phyloP scores from a whole-genome alignment of 2,113 vertebrate species.

The Stegastes partitus region DNA sequence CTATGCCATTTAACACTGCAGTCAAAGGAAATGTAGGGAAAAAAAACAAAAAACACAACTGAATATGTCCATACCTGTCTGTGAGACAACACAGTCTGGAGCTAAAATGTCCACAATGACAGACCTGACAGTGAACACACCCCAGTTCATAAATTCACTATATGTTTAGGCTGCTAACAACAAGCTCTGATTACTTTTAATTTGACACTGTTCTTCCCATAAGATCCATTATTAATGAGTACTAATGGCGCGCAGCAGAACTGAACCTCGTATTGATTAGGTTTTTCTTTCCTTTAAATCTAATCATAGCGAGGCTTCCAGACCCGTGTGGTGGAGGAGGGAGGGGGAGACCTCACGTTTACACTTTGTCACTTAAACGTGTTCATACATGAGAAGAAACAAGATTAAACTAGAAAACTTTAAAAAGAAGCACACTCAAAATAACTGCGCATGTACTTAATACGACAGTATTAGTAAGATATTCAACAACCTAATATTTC shows the following conservation, averaged over 20 bases:
- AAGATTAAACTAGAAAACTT: too few relatives aligned
- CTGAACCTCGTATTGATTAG: constrained; percentile 67
- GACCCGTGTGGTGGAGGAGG: neutral
- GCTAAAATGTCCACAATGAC: neutral
- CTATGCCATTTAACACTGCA: neutral
- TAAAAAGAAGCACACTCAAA: too few relatives aligned
- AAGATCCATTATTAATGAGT: constrained; percentile 79
- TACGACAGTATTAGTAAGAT: too few relatives aligned
- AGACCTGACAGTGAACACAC: neutral
- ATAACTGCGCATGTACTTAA: too few relatives aligned
- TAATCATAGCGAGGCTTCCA: constrained; percentile 47
- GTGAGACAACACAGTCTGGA: too few relatives aligned
- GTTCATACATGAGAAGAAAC: too few relatives aligned
- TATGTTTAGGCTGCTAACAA: constrained; percentile 5
- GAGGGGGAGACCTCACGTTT: too few relatives aligned
- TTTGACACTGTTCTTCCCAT: constrained; percentile 49
- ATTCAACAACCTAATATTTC: too few relatives aligned
- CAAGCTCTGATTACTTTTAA: constrained; percentile 56
- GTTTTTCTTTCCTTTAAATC: constrained; percentile 63
- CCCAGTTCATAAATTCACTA: neutral
- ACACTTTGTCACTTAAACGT: too few relatives aligned
- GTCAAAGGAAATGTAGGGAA: neutral
- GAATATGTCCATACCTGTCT: neutral
- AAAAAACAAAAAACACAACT: too few relatives aligned
- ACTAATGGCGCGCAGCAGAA: constrained; percentile 65